Evolutionary conservation across 2,888 invertebrate species (phyloP).

Genomic region (Pollenia griseotomentosa): DNA sequence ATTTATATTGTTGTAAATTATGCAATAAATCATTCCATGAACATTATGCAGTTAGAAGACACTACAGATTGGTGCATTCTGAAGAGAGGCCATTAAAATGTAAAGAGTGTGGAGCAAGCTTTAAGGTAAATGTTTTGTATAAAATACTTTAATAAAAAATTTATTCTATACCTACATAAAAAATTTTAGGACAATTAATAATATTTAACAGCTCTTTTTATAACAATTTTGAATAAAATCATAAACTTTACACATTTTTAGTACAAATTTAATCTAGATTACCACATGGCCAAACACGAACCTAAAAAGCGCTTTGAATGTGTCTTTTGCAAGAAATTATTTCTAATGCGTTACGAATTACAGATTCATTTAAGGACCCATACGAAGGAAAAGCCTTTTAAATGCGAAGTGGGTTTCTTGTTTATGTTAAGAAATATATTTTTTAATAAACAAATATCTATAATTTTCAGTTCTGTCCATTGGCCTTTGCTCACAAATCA

Average conservation of each 20-base stretch:
- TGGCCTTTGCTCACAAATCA: slow-evolving; percentile 91
- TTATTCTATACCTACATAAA: neutral
- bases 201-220: too few relatives aligned
- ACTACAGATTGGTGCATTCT: slow-evolving; percentile 91
- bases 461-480: slow-evolving; percentile 86
- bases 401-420: slow-evolving; percentile 86
- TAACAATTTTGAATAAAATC: too few relatives aligned
- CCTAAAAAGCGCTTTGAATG: slow-evolving; percentile 84
- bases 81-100: slow-evolving; percentile 88
- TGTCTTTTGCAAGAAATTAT: slow-evolving; percentile 73
- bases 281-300: slow-evolving; percentile 89
- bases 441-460: neutral
- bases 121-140: slow-evolving; percentile 74
- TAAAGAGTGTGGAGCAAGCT: slow-evolving; percentile 84
- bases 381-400: slow-evolving; percentile 98
- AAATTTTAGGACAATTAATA: too few relatives aligned
- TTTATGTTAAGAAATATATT: neutral
- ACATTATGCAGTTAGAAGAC: slow-evolving; percentile 89
- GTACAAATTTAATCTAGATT: slow-evolving; percentile 71
- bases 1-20: slow-evolving; percentile 84
- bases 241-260: slow-evolving; percentile 29
- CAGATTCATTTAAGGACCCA: slow-evolving; percentile 93
- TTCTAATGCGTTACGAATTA: slow-evolving; percentile 72
- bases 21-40: slow-evolving; percentile 91
- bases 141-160: neutral